Conservation (phyloP, 2,888 invertebrate species). For the Latrodectus hesperus region DNA sequence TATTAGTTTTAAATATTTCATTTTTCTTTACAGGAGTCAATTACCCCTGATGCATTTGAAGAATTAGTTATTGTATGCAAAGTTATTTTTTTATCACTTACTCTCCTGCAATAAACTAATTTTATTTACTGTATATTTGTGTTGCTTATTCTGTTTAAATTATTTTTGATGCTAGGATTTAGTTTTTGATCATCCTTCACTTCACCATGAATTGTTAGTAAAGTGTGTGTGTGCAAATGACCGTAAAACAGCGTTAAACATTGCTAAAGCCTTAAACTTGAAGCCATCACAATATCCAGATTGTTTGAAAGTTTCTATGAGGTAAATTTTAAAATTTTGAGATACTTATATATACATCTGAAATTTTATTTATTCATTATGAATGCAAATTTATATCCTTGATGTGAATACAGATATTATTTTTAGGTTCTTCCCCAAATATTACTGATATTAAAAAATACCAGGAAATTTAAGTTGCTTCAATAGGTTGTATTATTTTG, state of each 20-base stretch:
- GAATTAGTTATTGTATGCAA: constrained; percentile 43
- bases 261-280: constrained; percentile 10
- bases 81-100: not conserved
- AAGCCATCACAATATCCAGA: not conserved
- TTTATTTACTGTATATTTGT: no score
- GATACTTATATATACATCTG: not conserved
- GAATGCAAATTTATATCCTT: not conserved
- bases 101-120: not conserved
- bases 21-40: constrained; percentile 27
- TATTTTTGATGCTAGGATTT: constrained; percentile 33
- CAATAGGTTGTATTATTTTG: no score
- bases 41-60: constrained; percentile 36
- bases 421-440: no score
- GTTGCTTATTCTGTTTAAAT: no score
- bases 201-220: constrained; percentile 42
- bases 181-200: constrained; percentile 1
- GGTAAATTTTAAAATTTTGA: not conserved
- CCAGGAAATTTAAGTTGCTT: no score
- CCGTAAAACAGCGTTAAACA: constrained; percentile 19
- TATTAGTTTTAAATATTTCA: not conserved
- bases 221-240: constrained; percentile 36
- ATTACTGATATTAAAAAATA: no score
- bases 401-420: no score
- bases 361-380: not conserved
- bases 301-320: not conserved